phyloP scores from a whole-genome alignment of 2,888 invertebrate genomes.

The Brachypalpus laphriformis region DNA sequence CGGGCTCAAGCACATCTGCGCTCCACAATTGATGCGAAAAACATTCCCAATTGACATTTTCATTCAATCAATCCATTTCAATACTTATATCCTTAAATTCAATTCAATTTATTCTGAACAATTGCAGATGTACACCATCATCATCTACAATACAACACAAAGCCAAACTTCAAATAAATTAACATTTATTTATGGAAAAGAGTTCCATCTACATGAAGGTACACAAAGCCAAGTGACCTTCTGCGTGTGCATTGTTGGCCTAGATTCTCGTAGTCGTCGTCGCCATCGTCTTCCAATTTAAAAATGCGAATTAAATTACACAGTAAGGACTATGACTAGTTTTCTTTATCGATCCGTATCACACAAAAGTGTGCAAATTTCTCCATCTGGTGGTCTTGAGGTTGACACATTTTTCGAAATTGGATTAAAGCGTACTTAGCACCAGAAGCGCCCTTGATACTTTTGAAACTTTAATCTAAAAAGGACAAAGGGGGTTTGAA shows the following conservation, averaged over 20 bases:
- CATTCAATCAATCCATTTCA: slow-evolving; percentile 36
- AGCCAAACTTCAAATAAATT: slow-evolving; percentile 53
- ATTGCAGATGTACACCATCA: slow-evolving; percentile 23
- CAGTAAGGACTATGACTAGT: slow-evolving; percentile 25
- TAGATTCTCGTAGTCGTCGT: slow-evolving; percentile 36
- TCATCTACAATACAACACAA: neutral
- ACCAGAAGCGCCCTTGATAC: neutral
- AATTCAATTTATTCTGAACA: slow-evolving; percentile 19
- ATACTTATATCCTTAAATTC: neutral
- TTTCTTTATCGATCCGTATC: slow-evolving; percentile 10
- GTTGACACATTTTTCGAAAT: slow-evolving; percentile 34
- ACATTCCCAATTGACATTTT: slow-evolving; percentile 28
- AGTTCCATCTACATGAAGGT: slow-evolving; percentile 15
- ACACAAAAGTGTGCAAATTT: slow-evolving; percentile 34
- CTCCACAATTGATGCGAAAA: neutral
- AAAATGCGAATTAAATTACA: slow-evolving; percentile 61
- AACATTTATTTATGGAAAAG: slow-evolving; percentile 45
- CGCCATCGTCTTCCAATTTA: slow-evolving; percentile 19
- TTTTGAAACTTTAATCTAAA: slow-evolving; percentile 32
- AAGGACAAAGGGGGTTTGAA: neutral
- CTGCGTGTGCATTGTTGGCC: slow-evolving; percentile 56
- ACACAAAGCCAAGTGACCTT: slow-evolving; percentile 60
- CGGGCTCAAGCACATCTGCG: slow-evolving; percentile 2
- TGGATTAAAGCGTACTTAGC: neutral
- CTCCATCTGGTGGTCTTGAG: slow-evolving; percentile 41